Percentiles rank a stretch among this genome's conserved stretches.
These are phyloP conservation scores for Thecophora atra DNA, from an alignment of 2,888 invertebrate genomes.

Conservation along the genomic window DNA sequence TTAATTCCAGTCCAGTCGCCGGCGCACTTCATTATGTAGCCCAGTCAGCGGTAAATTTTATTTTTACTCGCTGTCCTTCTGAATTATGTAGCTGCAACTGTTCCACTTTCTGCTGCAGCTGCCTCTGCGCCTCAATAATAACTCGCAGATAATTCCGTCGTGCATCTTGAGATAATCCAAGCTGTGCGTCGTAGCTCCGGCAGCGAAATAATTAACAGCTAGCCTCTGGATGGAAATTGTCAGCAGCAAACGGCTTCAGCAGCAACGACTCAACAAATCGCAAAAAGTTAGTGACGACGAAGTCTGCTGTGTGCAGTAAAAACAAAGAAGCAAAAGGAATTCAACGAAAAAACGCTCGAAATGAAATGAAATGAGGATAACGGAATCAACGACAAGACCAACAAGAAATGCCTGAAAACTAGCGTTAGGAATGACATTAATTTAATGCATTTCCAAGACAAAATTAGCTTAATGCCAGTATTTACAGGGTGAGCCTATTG, in stretches of 20 bases:
- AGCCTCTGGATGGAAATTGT: neutral
- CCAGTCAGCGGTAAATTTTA: constrained; percentile 65
- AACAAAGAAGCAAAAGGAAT: neutral
- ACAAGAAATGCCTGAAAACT: neutral
- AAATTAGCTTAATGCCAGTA: neutral
- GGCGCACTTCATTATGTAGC: constrained; percentile 57
- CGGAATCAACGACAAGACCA: too few species aligned
- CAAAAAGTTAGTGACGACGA: constrained; percentile 6
- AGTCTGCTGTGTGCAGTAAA: neutral
- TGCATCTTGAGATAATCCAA: neutral
- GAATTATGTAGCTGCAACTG: constrained; percentile 57
- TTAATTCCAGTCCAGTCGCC: neutral
- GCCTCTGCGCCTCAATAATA: neutral
- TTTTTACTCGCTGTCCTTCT: constrained; percentile 64
- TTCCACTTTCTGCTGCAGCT: constrained; percentile 32
- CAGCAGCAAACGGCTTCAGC: neutral
- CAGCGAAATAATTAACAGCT: constrained; percentile 30
- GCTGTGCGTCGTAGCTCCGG: neutral
- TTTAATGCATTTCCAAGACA: constrained; percentile 9
- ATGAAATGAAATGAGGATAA: constrained; percentile 1
- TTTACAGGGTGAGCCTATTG: neutral
- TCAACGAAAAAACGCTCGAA: neutral
- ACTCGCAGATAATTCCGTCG: neutral
- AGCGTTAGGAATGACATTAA: constrained; percentile 20
- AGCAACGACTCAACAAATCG: neutral